Conservation (phyloP, 2,113 vertebrate genomes). For the Platanista minor region DNA sequence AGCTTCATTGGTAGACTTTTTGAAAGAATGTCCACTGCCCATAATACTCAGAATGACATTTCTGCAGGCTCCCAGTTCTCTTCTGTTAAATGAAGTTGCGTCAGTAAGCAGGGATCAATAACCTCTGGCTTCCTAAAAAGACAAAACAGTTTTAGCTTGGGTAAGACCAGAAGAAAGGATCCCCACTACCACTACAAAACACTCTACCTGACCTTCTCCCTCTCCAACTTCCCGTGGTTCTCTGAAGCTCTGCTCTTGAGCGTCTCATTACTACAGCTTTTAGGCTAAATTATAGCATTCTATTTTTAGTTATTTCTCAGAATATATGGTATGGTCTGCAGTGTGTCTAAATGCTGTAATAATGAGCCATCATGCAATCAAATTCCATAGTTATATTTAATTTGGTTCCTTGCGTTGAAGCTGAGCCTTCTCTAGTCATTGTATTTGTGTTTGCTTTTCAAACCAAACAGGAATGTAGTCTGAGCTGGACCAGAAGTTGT, state of each 20-base stretch:
- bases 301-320: conserved; percentile 35
- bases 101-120: background rate
- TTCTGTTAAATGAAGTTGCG: background rate
- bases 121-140: background rate
- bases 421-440: background rate
- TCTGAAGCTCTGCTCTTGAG: background rate
- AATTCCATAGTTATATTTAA: background rate
- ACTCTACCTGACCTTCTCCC: accelerated
- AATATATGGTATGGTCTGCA: background rate
- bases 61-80: background rate
- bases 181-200: accelerated
- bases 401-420: background rate
- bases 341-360: background rate
- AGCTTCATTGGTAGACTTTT: background rate
- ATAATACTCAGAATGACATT: too few species aligned
- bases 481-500: background rate
- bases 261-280: background rate
- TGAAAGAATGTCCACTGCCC: background rate
- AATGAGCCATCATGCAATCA: background rate
- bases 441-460: background rate
- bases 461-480: background rate
- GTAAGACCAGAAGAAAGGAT: background rate
- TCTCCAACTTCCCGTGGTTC: accelerated
- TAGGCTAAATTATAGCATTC: background rate
- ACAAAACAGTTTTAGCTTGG: background rate